Percentiles rank a stretch among this genome's conserved stretches.
phyloP scores from a whole-genome alignment of 2,113 vertebrate species.

The Marcusenius ussheri region DNA sequence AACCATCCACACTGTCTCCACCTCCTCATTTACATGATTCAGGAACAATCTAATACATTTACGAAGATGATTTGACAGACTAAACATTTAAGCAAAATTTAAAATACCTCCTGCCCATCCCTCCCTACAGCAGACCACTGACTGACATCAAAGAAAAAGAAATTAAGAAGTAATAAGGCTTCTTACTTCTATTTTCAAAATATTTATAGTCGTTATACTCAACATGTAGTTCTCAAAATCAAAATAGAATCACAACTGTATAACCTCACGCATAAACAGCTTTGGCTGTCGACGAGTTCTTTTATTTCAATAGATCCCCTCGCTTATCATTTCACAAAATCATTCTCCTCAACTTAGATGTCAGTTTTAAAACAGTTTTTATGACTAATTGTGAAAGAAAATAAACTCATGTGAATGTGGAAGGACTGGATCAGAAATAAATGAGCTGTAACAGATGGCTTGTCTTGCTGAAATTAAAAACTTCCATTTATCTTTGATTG shows the following conservation, averaged over 20 bases:
- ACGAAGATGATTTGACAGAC: constrained; percentile 52
- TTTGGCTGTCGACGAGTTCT: background rate
- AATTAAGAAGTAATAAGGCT: constrained; percentile 8
- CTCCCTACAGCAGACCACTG: constrained; percentile 39
- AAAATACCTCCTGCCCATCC: constrained; percentile 42
- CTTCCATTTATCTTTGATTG: constrained; percentile 60
- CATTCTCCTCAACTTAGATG: constrained; percentile 38
- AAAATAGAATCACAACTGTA: background rate
- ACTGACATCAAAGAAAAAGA: constrained; percentile 35
- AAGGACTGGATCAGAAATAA: constrained; percentile 42
- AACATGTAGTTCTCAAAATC: constrained; percentile 6
- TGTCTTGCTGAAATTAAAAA: constrained; percentile 59
- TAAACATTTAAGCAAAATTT: constrained; percentile 61
- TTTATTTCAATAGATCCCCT: constrained; percentile 43
- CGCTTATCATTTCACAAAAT: constrained; percentile 1
- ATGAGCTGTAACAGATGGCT: constrained; percentile 61
- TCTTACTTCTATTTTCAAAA: background rate
- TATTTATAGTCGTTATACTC: constrained; percentile 29
- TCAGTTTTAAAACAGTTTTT: constrained; percentile 41
- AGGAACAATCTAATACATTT: constrained; percentile 48
- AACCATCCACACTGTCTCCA: constrained; percentile 9
- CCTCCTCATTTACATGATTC: constrained; percentile 18
- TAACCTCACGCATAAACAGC: background rate
- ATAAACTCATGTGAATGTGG: constrained; percentile 44
- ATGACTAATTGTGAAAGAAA: constrained; percentile 46